Conservation (phyloP, 2,888 invertebrate species). For the Eulithis prunata region DNA sequence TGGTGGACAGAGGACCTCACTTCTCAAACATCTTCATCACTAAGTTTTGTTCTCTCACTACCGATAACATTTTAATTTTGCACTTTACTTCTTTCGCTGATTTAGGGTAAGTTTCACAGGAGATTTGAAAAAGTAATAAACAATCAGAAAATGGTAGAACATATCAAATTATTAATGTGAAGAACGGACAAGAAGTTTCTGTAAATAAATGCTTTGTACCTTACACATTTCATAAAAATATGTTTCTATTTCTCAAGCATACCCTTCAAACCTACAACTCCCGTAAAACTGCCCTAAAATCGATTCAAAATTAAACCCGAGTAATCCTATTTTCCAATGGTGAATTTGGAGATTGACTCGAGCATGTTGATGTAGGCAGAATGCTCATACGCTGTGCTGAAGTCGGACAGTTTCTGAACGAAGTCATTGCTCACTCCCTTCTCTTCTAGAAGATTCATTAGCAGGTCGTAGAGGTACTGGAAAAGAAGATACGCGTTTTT, state of each 20-base stretch:
- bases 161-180: not conserved
- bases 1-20: slow-evolving; percentile 5
- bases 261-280: slow-evolving; percentile 9
- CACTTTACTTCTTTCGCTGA: slow-evolving; percentile 25
- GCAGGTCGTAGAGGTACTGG: slow-evolving; percentile 95
- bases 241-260: not conserved
- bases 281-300: slow-evolving; percentile 21
- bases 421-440: slow-evolving; percentile 98
- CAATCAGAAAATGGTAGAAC: not conserved
- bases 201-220: slow-evolving; percentile 1
- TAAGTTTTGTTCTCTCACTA: slow-evolving; percentile 6
- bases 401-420: slow-evolving; percentile 93
- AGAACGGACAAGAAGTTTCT: not conserved
- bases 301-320: slow-evolving; percentile 5
- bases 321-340: slow-evolving; percentile 81
- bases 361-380: slow-evolving; percentile 94
- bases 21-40: slow-evolving; percentile 2
- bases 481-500: slow-evolving; percentile 12
- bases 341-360: slow-evolving; percentile 94
- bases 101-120: slow-evolving; percentile 21
- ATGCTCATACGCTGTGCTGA: slow-evolving; percentile 97
- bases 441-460: slow-evolving; percentile 98
- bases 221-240: not conserved
- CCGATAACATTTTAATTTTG: slow-evolving; percentile 33
- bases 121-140: not conserved